Evolutionary conservation across 1,140 invertebrate genomes (phyloP).

Genomic region (Lysiphlebus fabarum): DNA sequence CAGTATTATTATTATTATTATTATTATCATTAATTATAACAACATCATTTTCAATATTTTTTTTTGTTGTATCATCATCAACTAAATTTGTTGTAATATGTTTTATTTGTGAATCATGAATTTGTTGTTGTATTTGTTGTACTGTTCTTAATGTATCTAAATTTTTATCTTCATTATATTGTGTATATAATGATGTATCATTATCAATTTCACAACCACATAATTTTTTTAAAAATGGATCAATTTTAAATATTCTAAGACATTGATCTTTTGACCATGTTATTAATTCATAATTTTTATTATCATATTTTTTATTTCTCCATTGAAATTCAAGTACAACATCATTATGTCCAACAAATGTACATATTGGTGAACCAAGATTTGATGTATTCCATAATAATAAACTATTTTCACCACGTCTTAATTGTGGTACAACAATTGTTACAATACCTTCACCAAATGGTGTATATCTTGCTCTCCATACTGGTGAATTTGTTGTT

Average conservation of each 20-base stretch:
- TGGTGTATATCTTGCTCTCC: constrained; percentile 89
- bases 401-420: constrained; percentile 77
- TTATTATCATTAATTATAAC: constrained; percentile 35
- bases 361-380: constrained; percentile 71
- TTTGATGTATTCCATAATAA: constrained; percentile 78
- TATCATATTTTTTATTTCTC: constrained; percentile 68
- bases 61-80: constrained; percentile 28
- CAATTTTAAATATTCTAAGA: constrained; percentile 85
- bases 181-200: constrained; percentile 44
- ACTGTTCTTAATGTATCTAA: constrained; percentile 47
- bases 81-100: constrained; percentile 34
- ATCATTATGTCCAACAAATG: constrained; percentile 89
- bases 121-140: constrained; percentile 40
- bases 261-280: constrained; percentile 95
- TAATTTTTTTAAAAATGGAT: constrained; percentile 74
- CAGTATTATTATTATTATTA: no score
- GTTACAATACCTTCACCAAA: constrained; percentile 91
- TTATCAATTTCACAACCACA: constrained; percentile 50
- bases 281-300: constrained; percentile 78
- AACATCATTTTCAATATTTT: constrained; percentile 34
- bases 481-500: constrained; percentile 83
- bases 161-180: constrained; percentile 49
- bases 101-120: constrained; percentile 40
- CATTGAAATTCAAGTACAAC: constrained; percentile 94
- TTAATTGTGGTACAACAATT: constrained; percentile 78